Evolutionary conservation across 2,113 vertebrate species (phyloP).

Genomic region (Indri indri): DNA sequence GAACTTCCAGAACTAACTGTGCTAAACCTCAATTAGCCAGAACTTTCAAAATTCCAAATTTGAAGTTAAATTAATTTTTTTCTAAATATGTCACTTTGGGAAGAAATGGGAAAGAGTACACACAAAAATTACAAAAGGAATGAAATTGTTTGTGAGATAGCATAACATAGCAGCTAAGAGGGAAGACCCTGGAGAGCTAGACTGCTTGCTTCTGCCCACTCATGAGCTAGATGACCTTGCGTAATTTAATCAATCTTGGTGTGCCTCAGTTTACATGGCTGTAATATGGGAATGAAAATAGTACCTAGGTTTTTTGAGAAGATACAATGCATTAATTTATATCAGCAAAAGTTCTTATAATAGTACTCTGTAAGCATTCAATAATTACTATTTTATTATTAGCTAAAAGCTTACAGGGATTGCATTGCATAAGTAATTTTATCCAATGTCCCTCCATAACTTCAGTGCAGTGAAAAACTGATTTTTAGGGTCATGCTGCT

Average conservation of each 20-base stretch:
- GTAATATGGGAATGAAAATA: background rate
- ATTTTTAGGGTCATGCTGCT: background rate
- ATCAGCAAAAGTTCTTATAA: background rate
- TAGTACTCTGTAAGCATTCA: background rate
- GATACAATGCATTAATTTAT: background rate
- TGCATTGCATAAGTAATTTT: background rate
- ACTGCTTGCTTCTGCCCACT: background rate
- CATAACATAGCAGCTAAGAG: background rate
- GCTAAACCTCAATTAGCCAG: constrained; percentile 1
- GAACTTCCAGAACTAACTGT: background rate
- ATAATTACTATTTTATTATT: background rate
- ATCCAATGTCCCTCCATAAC: background rate
- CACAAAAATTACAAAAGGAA: background rate
- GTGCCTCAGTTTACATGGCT: background rate
- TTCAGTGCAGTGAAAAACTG: background rate
- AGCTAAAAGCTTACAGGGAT: background rate
- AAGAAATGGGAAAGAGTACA: background rate
- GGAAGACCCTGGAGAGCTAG: background rate
- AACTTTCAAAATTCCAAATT: constrained; percentile 22
- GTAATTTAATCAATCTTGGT: background rate
- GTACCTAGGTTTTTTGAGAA: background rate
- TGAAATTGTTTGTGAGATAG: background rate
- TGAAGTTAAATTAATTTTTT: background rate
- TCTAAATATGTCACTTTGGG: background rate
- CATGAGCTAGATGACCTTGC: background rate